Evolutionary conservation across 2,113 vertebrate species (phyloP).

Genomic region (Lepus europaeus): DNA sequence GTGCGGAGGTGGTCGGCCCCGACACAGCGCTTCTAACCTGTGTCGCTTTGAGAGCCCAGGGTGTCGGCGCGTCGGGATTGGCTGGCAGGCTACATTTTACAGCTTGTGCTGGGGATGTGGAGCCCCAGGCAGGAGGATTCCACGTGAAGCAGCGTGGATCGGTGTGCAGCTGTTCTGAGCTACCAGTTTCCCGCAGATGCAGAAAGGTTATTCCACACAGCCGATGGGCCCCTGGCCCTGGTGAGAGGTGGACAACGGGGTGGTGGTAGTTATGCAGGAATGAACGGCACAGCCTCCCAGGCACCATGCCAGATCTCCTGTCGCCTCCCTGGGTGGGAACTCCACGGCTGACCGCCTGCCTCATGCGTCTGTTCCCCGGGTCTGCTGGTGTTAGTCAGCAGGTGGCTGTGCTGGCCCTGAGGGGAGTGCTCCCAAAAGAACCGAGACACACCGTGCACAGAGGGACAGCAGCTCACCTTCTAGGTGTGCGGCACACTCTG

Average conservation of each 20-base stretch:
- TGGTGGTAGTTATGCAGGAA: neutral
- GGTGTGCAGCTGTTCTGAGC: no score
- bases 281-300: neutral
- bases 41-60: conserved; percentile 19
- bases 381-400: conserved; percentile 69
- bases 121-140: neutral
- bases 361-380: conserved; percentile 50
- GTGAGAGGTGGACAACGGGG: neutral
- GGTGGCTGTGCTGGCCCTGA: neutral
- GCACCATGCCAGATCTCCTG: neutral
- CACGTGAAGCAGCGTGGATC: neutral
- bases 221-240: neutral
- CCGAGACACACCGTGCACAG: neutral
- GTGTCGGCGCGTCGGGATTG: neutral
- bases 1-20: neutral
- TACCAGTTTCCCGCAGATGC: neutral
- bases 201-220: neutral
- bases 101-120: no score
- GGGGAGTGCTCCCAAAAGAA: neutral
- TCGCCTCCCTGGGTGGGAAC: conserved; percentile 19
- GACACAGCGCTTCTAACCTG: neutral
- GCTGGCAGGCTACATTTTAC: neutral
- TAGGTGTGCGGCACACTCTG: neutral
- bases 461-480: neutral
- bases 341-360: conserved; percentile 33